Base-by-base conservation (phyloP, 2,797 vertebrate genomes). In the Syngnathus rostellatus region DNA sequence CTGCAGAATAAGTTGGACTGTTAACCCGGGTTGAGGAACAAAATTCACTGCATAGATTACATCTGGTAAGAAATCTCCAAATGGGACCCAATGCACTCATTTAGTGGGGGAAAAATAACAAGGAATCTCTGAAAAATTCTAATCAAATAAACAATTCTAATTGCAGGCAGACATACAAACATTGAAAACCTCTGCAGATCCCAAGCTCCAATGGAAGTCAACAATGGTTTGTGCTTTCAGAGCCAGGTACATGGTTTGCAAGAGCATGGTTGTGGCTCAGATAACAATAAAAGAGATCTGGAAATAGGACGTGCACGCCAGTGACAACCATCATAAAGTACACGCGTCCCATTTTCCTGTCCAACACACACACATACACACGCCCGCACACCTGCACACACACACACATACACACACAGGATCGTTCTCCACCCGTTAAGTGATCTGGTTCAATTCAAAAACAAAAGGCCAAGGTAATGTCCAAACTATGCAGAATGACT, bases 361-460 rank as follows among this genome's bases (percentile, higher is more conserved):
- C 68, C 73, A 43, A 45, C 25, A 25, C 40, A 68, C 53, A 65
- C 71, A 75, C 81, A 80, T 65, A 70, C 14, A 57, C 9, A 31
- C 1, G 5, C 21, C 1, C 53, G 0, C 21, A 54, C 23, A 6
- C 16, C 0, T 6, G 2, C 17, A 2, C 16, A 21, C n/a, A 1
- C 50, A 51, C 19, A 4, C 50, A 10, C 65, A 51, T 8, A 9
- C 50, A 10, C 65, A 82, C 76, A 80, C 79, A 75, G 55, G 72
- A 89, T 86, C 81, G 84, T 72, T 79, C 80, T 77, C 81, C 74
- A 68, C 65, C 65, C 14, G 73, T 79, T 85, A 85, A 85, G 72
- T 71, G 80, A 87, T 87, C 80, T 86, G 84, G 79, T 85, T 86
- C 83, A 81, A 74, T 81, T 81, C 76, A 84, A 85, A 83, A 70